These are phyloP conservation scores for Galaxias olidus DNA, from an alignment of 2,797 vertebrate genomes.

Conservation along the genomic window DNA sequence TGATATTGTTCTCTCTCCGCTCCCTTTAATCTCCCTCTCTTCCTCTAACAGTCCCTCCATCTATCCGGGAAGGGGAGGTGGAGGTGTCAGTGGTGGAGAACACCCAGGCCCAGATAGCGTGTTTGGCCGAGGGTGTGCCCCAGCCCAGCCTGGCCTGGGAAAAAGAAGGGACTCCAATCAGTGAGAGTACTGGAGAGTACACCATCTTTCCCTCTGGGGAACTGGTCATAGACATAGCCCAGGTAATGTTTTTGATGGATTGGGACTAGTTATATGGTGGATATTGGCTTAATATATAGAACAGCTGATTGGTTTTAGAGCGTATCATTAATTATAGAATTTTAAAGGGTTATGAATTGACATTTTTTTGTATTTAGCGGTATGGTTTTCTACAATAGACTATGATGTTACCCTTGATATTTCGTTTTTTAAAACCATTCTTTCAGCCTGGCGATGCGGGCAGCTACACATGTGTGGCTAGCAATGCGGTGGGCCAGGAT, in stretches of 20 bases:
- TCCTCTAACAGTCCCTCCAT: constrained; percentile 83
- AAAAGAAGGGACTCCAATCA: constrained; percentile 73
- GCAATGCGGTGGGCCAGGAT: constrained; percentile 85
- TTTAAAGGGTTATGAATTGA: too few relatives aligned
- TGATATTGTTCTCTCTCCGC: background rate
- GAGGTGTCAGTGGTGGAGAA: constrained; percentile 78
- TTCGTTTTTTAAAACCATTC: constrained; percentile 9
- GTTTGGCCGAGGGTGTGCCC: constrained; percentile 86
- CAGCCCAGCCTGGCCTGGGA: constrained; percentile 86
- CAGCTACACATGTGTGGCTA: constrained; percentile 88
- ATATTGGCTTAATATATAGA: too few relatives aligned
- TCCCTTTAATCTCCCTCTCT: background rate
- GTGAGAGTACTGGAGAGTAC: constrained; percentile 75
- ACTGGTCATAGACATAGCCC: constrained; percentile 82
- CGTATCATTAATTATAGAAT: too few relatives aligned
- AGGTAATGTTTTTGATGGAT: too few relatives aligned
- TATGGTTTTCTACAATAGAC: background rate
- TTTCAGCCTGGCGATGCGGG: constrained; percentile 85
- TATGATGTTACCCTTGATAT: background rate
- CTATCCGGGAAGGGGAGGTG: constrained; percentile 72
- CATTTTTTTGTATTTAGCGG: background rate
- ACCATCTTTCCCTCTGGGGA: constrained; percentile 82
- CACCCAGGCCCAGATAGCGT: constrained; percentile 79
- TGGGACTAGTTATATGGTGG: too few relatives aligned
- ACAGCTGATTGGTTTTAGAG: too few relatives aligned